phyloP scores from a whole-genome alignment of 2,113 vertebrate genomes.

The Actenoides hombroni region DNA sequence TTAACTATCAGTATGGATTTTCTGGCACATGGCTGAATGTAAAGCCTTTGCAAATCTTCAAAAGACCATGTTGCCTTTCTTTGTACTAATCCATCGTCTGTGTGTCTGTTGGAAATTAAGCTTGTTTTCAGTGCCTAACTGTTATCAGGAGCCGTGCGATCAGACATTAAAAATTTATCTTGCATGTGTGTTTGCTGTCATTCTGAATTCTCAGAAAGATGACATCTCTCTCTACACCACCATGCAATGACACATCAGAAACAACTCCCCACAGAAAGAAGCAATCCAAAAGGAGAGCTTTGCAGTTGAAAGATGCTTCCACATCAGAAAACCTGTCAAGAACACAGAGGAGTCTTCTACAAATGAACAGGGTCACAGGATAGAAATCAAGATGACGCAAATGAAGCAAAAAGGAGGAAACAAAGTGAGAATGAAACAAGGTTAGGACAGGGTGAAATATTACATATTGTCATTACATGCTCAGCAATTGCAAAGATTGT shows the following conservation, averaged over 20 bases:
- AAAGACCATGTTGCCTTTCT: not conserved
- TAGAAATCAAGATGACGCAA: not conserved
- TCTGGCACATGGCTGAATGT: not conserved
- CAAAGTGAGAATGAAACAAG: not conserved
- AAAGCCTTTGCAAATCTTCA: not conserved
- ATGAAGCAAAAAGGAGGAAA: not conserved
- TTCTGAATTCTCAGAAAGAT: not conserved
- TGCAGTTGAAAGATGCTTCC: not conserved
- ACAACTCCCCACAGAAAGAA: not conserved
- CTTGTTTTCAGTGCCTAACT: not conserved
- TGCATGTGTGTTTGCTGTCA: not conserved
- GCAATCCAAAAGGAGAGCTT: not conserved
- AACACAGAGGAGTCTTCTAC: not conserved
- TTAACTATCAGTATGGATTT: not conserved
- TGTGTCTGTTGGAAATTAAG: not conserved
- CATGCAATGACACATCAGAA: constrained; percentile 8
- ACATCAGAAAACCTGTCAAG: not conserved
- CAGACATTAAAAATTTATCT: not conserved
- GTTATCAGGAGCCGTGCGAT: not conserved
- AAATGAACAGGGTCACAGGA: not conserved
- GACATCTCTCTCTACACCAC: not conserved
- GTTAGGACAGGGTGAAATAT: not conserved
- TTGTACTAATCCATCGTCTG: not conserved
- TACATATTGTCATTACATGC: not conserved
- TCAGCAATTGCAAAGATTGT: not conserved